Evolutionary conservation across 2,888 invertebrate species (phyloP).

Genomic region (Xestia c-nigrum): DNA sequence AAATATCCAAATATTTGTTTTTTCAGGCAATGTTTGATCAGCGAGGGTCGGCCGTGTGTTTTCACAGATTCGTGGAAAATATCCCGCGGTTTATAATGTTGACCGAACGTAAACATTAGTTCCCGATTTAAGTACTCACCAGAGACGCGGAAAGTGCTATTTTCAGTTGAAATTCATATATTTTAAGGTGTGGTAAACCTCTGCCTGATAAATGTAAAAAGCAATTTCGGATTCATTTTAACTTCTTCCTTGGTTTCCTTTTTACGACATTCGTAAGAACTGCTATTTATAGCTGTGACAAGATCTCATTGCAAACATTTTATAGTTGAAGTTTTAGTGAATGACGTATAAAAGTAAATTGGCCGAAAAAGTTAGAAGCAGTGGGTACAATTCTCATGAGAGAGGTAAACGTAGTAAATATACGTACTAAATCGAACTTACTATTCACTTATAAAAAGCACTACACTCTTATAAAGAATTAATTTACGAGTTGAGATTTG

Average conservation of each 20-base stretch:
- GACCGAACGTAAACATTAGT: constrained; percentile 38
- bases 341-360: background rate
- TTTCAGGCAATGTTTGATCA: constrained; percentile 18
- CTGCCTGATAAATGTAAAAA: constrained; percentile 17
- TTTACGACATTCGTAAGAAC: constrained; percentile 12
- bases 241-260: background rate
- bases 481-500: background rate
- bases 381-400: too few species aligned
- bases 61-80: constrained; percentile 42
- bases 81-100: constrained; percentile 41
- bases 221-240: constrained; percentile 15
- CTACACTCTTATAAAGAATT: background rate
- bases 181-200: constrained; percentile 10
- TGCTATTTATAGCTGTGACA: background rate
- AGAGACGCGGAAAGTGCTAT: constrained; percentile 27
- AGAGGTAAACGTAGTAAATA: too few species aligned
- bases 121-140: constrained; percentile 19
- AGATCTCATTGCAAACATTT: constrained; percentile 8
- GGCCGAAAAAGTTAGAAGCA: too few species aligned
- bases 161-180: constrained; percentile 25
- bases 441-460: background rate
- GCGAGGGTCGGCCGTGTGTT: constrained; percentile 24
- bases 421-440: too few species aligned
- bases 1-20: constrained; percentile 22
- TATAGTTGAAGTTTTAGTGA: constrained; percentile 5